Evolutionary conservation across 2,797 vertebrate genomes (phyloP).

Genomic region (Hipposideros larvatus): DNA sequence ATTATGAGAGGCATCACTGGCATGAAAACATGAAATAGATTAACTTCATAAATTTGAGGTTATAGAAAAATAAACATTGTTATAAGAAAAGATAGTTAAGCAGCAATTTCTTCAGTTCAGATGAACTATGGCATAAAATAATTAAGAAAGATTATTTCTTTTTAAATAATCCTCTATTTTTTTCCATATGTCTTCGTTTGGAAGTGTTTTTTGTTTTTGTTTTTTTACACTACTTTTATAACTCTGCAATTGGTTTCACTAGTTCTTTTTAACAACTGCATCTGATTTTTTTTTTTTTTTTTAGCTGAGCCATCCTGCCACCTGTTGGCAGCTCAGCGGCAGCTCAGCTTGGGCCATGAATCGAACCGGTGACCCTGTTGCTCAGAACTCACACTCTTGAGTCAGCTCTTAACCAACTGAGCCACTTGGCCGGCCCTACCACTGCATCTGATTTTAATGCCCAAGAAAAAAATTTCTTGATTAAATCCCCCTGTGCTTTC

Average conservation of each 20-base stretch:
- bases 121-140: not conserved
- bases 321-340: too few species aligned
- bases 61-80: not conserved
- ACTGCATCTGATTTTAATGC: not conserved
- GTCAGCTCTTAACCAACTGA: too few species aligned
- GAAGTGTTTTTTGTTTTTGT: not conserved
- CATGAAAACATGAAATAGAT: not conserved
- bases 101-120: not conserved
- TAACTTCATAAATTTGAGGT: not conserved
- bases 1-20: not conserved
- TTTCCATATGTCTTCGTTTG: not conserved
- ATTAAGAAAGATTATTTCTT: not conserved
- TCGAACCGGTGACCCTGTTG: too few species aligned
- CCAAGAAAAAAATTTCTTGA: not conserved
- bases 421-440: too few species aligned
- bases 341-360: too few species aligned
- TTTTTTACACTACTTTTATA: not conserved
- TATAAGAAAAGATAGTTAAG: not conserved
- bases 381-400: too few species aligned
- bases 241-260: not conserved
- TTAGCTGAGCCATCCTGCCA: too few species aligned
- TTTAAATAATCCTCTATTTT: not conserved
- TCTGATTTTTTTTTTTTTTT: not conserved
- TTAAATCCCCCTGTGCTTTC: not conserved
- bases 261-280: not conserved